These are phyloP conservation scores for Macroramphosus scolopax DNA, from an alignment of 2,797 vertebrate species.

Conservation along the genomic window DNA sequence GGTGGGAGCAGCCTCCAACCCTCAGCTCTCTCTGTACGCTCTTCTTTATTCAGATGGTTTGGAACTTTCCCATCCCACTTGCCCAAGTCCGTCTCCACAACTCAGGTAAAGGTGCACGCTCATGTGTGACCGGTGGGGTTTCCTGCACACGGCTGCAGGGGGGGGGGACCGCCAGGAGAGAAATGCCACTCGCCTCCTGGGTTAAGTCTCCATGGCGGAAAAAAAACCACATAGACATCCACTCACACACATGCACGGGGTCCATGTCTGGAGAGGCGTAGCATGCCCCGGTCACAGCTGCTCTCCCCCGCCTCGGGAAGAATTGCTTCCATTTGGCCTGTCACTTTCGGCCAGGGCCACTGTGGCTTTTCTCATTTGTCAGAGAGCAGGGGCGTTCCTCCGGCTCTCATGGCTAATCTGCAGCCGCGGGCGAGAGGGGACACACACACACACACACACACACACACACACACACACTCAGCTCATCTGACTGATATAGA, in stretches of 20 bases:
- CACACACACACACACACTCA: slow-evolving; percentile 20
- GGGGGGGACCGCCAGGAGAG: slow-evolving; percentile 63
- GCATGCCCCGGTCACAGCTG: slow-evolving; percentile 78
- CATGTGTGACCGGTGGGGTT: slow-evolving; percentile 55
- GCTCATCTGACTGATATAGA: slow-evolving; percentile 55
- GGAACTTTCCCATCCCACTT: too few species aligned
- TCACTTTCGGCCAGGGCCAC: slow-evolving; percentile 75
- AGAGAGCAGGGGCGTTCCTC: slow-evolving; percentile 71
- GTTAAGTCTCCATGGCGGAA: slow-evolving; percentile 53
- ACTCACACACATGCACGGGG: slow-evolving; percentile 24
- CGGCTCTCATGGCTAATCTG: slow-evolving; percentile 75
- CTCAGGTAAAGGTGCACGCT: slow-evolving; percentile 45
- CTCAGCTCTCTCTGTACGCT: too few species aligned
- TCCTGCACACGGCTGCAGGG: slow-evolving; percentile 55
- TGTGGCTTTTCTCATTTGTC: slow-evolving; percentile 84
- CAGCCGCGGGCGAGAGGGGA: slow-evolving; percentile 62
- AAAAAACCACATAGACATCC: slow-evolving; percentile 8
- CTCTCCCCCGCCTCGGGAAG: slow-evolving; percentile 78
- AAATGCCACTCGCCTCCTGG: slow-evolving; percentile 69
- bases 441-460: slow-evolving; percentile 27
- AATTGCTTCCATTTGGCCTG: slow-evolving; percentile 88
- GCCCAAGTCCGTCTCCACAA: slow-evolving; percentile 1
- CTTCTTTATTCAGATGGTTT: too few species aligned
- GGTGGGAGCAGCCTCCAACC: slow-evolving; percentile 41
- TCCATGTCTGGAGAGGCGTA: slow-evolving; percentile 66